These are phyloP conservation scores for Neopelma chrysocephalum DNA, from an alignment of 2,797 vertebrate species.

Conservation along the genomic window DNA sequence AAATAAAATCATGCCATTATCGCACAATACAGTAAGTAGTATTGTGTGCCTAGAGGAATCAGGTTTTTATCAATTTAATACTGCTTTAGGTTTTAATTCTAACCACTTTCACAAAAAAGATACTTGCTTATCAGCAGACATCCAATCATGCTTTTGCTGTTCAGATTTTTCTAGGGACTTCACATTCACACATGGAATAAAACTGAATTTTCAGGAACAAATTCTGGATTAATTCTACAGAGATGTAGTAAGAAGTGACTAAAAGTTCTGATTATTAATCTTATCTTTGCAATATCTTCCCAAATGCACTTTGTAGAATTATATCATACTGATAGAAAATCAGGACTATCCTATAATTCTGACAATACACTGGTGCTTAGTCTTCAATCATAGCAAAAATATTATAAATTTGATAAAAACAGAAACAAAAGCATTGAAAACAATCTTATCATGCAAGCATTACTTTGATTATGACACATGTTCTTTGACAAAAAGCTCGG, in stretches of 20 bases:
- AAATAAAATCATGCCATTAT: background rate
- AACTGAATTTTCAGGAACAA: background rate
- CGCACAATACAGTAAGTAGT: background rate
- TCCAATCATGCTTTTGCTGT: background rate
- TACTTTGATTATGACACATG: background rate
- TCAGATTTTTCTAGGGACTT: background rate
- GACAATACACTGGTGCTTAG: background rate
- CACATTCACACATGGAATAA: background rate
- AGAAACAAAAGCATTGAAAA: background rate
- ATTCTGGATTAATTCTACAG: background rate
- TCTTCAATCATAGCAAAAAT: background rate
- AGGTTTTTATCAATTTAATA: background rate
- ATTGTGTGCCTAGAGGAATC: background rate
- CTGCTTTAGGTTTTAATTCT: background rate
- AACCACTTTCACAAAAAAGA: background rate
- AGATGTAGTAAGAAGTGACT: background rate
- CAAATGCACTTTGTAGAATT: background rate
- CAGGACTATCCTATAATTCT: background rate
- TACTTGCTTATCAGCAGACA: background rate
- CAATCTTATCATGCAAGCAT: background rate
- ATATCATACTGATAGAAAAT: background rate
- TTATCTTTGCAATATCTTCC: background rate
- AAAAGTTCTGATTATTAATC: background rate
- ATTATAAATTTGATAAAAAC: background rate
- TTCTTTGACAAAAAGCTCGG: background rate